These are phyloP conservation scores for Spicauda simplicius DNA, from an alignment of 2,888 invertebrate species.

Conservation along the genomic window DNA sequence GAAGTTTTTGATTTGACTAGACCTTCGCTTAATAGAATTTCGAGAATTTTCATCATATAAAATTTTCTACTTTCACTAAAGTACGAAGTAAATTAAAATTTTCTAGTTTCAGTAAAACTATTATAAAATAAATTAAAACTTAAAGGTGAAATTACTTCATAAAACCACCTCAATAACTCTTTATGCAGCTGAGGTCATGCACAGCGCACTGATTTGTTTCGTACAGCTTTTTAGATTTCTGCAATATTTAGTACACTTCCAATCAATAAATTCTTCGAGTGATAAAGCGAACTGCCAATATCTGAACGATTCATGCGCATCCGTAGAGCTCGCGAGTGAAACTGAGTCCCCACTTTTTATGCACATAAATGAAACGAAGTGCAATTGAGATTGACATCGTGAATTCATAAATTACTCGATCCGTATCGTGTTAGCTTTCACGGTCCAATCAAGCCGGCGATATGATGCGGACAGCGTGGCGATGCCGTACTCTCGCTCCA, in stretches of 20 bases:
- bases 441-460: slow-evolving; percentile 47
- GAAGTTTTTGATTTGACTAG: slow-evolving; percentile 65
- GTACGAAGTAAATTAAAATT: neutral
- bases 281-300: slow-evolving; percentile 21
- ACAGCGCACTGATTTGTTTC: neutral
- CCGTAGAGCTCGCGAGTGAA: slow-evolving; percentile 10
- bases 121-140: neutral
- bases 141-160: neutral
- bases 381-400: slow-evolving; percentile 33
- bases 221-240: neutral
- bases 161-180: neutral
- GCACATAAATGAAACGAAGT: slow-evolving; percentile 31
- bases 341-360: slow-evolving; percentile 28
- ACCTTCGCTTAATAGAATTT: slow-evolving; percentile 66
- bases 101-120: neutral
- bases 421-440: slow-evolving; percentile 46
- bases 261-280: slow-evolving; percentile 14
- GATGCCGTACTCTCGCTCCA: slow-evolving; percentile 19
- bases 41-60: slow-evolving; percentile 44
- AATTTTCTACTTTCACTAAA: neutral
- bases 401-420: slow-evolving; percentile 46
- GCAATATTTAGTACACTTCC: neutral
- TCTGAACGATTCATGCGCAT: slow-evolving; percentile 23
- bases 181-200: too few species aligned
- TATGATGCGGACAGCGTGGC: slow-evolving; percentile 43